Base-by-base conservation (phyloP, 2,797 vertebrate species). In the Austrolebias charrua region DNA sequence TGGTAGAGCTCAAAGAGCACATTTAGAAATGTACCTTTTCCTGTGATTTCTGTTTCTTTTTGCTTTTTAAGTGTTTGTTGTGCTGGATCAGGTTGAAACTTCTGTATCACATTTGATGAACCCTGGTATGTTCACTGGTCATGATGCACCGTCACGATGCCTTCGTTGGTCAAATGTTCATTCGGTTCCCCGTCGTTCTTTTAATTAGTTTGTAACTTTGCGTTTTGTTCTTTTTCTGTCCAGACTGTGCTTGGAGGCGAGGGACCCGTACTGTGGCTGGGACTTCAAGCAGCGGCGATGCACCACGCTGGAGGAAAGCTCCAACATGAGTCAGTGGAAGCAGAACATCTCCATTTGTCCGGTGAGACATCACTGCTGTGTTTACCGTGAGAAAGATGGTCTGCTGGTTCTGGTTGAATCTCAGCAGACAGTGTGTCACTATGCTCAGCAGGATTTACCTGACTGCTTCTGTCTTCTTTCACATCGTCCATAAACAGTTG, bases 251-350 rank as follows among this genome's bases (percentile, higher is more conserved):
- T 89, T 99, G 73, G 95, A 93, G 74, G 95, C 96, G 3, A 92
- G 96, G 84, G 96, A 99, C 78, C 98, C 98, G 0, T 99, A 98
- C 75, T 99, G 98, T 0, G 98, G 98, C 83, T 99, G 98, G 98
- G 98, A 99, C 73, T 89, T 90, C 75, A 94, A 95, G 75, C 95
- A 98, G 91, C 94, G 94, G 8, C 89, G 86, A 24, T 99, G 98
- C 84, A 98, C 94, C 78, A 96, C 96, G 0, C 91, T 98, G 49
- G 95, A 98, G 84, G 96, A 99, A 89, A 98, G 97, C 82, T 95
- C 95, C 84, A 97, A 98, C 91, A 99, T 98, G 97, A 98, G 96
- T 87, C 95, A 97, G 67, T 99, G 98, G 98, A 96, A 90, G 65
- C 98, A 99, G 91, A 98, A 98, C 89, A 97, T 99, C 91, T 96